Percentiles rank a stretch among this genome's conserved stretches.
Conservation (phyloP, 2,797 vertebrate species). For the Pempheris klunzingeri region DNA sequence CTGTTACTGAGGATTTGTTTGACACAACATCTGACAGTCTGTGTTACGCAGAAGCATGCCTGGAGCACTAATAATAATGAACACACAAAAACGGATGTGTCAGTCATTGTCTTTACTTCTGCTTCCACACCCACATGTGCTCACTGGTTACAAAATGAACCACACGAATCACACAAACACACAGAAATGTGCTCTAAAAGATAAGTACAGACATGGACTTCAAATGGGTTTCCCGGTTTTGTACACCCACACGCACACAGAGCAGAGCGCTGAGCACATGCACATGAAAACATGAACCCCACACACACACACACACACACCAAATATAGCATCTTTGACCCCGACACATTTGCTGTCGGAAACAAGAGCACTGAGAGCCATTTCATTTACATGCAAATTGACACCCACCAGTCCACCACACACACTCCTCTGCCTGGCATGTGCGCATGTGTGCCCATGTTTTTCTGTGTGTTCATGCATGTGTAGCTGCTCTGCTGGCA, state of each 20-base stretch:
- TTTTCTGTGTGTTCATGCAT: constrained; percentile 1
- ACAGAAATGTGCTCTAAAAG: not conserved
- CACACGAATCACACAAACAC: constrained; percentile 18
- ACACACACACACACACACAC: constrained; percentile 14
- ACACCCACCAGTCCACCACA: constrained; percentile 70
- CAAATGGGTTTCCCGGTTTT: constrained; percentile 34
- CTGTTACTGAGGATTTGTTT: constrained; percentile 24
- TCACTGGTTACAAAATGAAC: constrained; percentile 43
- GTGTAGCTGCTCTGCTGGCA: constrained; percentile 51
- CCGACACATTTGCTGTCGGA: constrained; percentile 60
- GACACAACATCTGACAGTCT: constrained; percentile 54
- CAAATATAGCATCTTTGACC: constrained; percentile 52
- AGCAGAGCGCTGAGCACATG: not conserved
- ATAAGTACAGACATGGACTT: not conserved
- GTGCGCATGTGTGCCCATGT: constrained; percentile 1
- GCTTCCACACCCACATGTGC: constrained; percentile 43
- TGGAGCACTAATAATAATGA: constrained; percentile 40
- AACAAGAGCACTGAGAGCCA: constrained; percentile 66
- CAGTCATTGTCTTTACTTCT: constrained; percentile 46
- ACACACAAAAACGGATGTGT: constrained; percentile 41
- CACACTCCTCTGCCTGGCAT: constrained; percentile 32
- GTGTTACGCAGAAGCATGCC: constrained; percentile 37
- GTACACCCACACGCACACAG: not conserved
- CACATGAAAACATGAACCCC: constrained; percentile 37
- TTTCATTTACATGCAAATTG: constrained; percentile 80